Evolutionary conservation across 2,888 invertebrate species (phyloP), one percentile per base, ranked within the genome.

Genomic region (Pimpla rufipes): DNA sequence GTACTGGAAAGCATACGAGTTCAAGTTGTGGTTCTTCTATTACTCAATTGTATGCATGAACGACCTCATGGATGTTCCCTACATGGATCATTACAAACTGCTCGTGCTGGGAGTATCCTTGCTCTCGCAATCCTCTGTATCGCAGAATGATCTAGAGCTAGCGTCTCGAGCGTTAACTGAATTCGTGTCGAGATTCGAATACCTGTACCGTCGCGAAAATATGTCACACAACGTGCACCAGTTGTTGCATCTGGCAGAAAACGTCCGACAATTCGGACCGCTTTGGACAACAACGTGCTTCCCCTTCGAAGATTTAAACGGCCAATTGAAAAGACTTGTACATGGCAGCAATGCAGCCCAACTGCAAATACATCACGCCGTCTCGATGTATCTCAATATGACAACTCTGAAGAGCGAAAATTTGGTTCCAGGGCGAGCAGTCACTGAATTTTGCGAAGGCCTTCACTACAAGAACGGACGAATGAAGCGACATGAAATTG

Each of bases 11-110:
- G 71, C 79, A 7, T 52, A 62, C 6, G 79, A 70, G 37, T 35
- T 79, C 10, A 71, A 71, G 52, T 21, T 21, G 4, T 79, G 66
- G 79, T 71, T 79, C 40, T 71, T 45, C 47, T 70, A 78, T 57
- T 78, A 71, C 47, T 79, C 64, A 5, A n/a, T 71, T 1, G 71
- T 71, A 2, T 45, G 70, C 10, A 13, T 79, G 10, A 13, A 29
- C 21, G 10, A 16, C n/a, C 11, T 79, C 7, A 71, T 79, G 71
- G 35, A 21, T 23, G 7, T 37, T n/a, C 1, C 10, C 6, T 79
- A 70, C 50, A 62, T 79, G 11, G n/a, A 71, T 13, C 71, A 79
- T 64, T 71, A 71, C 37, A 45, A 59, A 40, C 21, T 71, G 23
- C 37, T 79, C 5, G 64, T 79, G 6, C 13, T 50, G 8, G 71